Conservation (phyloP, 2,797 vertebrate genomes). For the Chelmon rostratus region DNA sequence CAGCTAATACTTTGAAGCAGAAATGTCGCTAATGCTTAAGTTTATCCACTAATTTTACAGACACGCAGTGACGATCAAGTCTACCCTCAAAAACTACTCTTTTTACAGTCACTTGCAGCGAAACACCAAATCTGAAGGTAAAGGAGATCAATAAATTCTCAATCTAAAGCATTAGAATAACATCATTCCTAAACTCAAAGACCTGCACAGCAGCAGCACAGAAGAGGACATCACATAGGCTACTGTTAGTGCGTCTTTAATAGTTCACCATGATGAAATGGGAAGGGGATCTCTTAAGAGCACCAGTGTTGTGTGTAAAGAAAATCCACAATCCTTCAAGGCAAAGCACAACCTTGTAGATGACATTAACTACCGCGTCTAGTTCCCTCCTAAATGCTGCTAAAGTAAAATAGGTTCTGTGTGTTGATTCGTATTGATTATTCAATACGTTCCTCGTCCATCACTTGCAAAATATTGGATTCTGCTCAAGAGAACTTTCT, state of each 20-base stretch:
- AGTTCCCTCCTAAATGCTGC: not conserved
- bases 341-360: not conserved
- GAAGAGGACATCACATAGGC: not conserved
- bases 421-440: constrained; percentile 30
- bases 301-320: not conserved
- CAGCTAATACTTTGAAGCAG: too few species aligned
- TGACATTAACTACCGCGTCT: not conserved
- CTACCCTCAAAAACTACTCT: not conserved
- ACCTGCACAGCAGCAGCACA: not conserved
- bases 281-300: not conserved
- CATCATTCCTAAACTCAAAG: not conserved
- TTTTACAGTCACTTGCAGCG: not conserved
- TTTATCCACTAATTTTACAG: not conserved
- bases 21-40: not conserved
- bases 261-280: not conserved
- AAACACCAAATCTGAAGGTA: too few species aligned
- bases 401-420: constrained; percentile 12
- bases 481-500: constrained; percentile 58
- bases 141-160: too few species aligned
- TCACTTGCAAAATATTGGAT: constrained; percentile 51
- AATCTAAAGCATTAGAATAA: not conserved
- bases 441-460: constrained; percentile 19
- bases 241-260: not conserved
- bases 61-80: not conserved
- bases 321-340: not conserved